Percentiles rank a stretch among this genome's conserved stretches.
Conservation (phyloP, 2,888 invertebrate species). For the Metalampra italica region DNA sequence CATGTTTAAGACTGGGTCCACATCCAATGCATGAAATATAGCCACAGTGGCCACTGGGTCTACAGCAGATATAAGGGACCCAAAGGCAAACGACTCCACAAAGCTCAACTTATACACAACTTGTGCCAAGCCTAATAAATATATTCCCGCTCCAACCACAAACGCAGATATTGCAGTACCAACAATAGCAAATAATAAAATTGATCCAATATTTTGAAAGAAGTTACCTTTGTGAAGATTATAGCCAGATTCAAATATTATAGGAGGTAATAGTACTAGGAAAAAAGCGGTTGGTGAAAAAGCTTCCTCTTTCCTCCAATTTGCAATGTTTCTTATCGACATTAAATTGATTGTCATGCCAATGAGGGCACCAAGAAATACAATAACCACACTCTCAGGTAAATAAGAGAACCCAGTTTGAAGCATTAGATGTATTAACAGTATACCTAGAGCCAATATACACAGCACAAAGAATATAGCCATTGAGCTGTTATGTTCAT, state of each 20-base stretch:
- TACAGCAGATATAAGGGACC: slow-evolving; percentile 98
- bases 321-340: slow-evolving; percentile 92
- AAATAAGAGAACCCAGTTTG: slow-evolving; percentile 97
- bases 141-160: slow-evolving; percentile 97
- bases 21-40: slow-evolving; percentile 98
- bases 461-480: slow-evolving; percentile 98
- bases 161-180: slow-evolving; percentile 98
- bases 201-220: slow-evolving; percentile 99
- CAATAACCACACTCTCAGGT: slow-evolving; percentile 98
- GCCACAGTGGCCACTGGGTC: slow-evolving; percentile 99
- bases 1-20: slow-evolving; percentile 99
- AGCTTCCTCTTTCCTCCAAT: slow-evolving; percentile 98
- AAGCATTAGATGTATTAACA: slow-evolving; percentile 96
- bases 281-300: slow-evolving; percentile 99
- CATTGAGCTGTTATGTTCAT: slow-evolving; percentile 97
- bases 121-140: slow-evolving; percentile 93
- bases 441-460: slow-evolving; percentile 94
- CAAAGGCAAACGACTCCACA: slow-evolving; percentile 99
- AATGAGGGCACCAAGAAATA: slow-evolving; percentile 95
- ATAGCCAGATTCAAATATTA: slow-evolving; percentile 99
- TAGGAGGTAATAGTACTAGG: slow-evolving; percentile 96
- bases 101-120: slow-evolving; percentile 95
- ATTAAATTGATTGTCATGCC: slow-evolving; percentile 94
- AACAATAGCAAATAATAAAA: slow-evolving; percentile 97
- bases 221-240: slow-evolving; percentile 98